Evolutionary conservation across 2,113 vertebrate genomes (phyloP).

Genomic region (Coryphaenoides rupestris): DNA sequence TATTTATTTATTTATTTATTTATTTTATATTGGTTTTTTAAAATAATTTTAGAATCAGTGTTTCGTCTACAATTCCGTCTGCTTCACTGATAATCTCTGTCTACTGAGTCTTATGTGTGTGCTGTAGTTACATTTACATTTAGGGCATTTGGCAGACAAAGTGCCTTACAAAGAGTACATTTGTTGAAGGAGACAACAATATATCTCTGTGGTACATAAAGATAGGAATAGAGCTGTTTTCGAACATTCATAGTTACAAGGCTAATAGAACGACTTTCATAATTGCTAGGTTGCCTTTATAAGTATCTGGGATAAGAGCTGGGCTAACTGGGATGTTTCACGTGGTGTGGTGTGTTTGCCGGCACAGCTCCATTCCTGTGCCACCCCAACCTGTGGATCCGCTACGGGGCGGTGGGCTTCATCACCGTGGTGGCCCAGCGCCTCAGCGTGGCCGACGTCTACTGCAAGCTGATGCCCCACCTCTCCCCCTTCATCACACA

Average conservation of each 20-base stretch:
- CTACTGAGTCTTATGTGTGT: not conserved
- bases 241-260: too few relatives aligned
- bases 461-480: conserved; percentile 97
- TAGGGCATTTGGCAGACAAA: too few relatives aligned
- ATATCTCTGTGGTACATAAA: too few relatives aligned
- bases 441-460: conserved; percentile 94
- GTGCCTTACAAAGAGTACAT: too few relatives aligned
- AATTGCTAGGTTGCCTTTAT: too few relatives aligned
- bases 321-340: too few relatives aligned
- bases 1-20: not conserved
- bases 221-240: too few relatives aligned
- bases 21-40: not conserved
- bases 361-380: conserved; percentile 89
- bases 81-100: not conserved
- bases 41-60: not conserved
- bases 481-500: conserved; percentile 91
- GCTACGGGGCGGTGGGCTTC: conserved; percentile 95
- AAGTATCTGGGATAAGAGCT: too few relatives aligned
- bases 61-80: not conserved
- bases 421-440: conserved; percentile 94
- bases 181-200: too few relatives aligned
- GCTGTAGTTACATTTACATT: too few relatives aligned
- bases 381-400: conserved; percentile 96
- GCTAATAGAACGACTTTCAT: too few relatives aligned
- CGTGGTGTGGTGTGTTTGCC: not conserved